These are phyloP conservation scores for Panagrolaimus sp. DNA, from an alignment of 1,140 invertebrate genomes.

Conservation along the genomic window DNA sequence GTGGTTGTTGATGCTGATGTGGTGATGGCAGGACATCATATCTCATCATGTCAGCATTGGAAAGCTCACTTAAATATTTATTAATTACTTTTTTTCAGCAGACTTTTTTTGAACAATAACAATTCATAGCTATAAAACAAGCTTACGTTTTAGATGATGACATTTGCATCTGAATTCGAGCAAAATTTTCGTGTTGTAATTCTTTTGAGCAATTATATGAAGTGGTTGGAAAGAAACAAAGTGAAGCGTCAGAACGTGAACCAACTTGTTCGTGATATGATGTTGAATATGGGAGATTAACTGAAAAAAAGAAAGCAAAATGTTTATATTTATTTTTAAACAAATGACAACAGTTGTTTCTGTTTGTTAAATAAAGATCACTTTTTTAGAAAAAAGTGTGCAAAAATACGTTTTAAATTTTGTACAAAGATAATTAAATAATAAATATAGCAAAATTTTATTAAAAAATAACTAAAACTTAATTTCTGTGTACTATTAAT, in stretches of 20 bases:
- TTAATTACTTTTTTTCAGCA: background rate
- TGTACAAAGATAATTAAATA: no score
- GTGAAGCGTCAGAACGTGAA: background rate
- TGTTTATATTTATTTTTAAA: no score
- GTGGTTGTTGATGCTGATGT: background rate
- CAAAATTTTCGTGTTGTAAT: slow-evolving; percentile 4
- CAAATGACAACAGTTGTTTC: background rate
- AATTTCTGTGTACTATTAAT: no score
- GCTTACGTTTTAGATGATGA: background rate
- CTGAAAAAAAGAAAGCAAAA: background rate
- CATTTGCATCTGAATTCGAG: slow-evolving; percentile 11
- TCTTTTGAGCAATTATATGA: background rate
- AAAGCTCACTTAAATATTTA: no score
- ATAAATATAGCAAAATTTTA: no score
- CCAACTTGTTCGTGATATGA: slow-evolving; percentile 9
- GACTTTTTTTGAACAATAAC: background rate
- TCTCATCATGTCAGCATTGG: background rate
- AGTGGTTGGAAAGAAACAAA: slow-evolving; percentile 2
- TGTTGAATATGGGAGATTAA: background rate
- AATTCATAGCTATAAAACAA: background rate
- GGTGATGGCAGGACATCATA: no score
- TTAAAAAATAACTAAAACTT: no score
- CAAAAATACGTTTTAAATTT: no score
- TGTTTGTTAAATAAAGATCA: no score
- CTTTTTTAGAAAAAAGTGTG: no score